These are phyloP conservation scores for Diarsia rubi DNA, from an alignment of 2,888 invertebrate genomes.

Conservation along the genomic window DNA sequence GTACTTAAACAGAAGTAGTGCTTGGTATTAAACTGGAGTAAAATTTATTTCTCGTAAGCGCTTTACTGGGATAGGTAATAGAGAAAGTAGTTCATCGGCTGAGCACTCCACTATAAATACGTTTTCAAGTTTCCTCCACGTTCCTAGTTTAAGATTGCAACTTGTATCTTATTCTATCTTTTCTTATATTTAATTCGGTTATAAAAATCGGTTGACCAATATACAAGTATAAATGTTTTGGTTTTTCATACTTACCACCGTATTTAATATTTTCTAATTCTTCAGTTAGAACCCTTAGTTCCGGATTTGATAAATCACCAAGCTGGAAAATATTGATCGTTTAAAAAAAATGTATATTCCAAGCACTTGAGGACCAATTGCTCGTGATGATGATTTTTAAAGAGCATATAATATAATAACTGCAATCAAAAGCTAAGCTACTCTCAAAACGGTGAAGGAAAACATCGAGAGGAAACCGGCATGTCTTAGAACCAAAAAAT, in stretches of 20 bases:
- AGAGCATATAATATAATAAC: not conserved
- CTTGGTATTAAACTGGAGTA: conserved; percentile 27
- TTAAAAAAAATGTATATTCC: not conserved
- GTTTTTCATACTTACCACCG: conserved; percentile 92
- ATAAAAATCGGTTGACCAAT: not conserved
- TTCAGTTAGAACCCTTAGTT: conserved; percentile 97
- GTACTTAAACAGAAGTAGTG: conserved; percentile 15
- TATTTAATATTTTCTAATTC: conserved; percentile 97
- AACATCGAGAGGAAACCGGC: no score
- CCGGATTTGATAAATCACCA: conserved; percentile 97
- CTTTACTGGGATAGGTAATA: conserved; percentile 45
- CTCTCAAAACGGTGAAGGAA: no score
- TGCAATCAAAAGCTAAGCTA: not conserved
- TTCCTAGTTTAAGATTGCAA: conserved; percentile 17
- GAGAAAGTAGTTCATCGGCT: conserved; percentile 44
- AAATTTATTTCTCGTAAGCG: conserved; percentile 65
- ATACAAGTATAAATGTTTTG: not conserved
- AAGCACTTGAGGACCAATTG: not conserved
- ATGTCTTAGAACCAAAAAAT: no score
- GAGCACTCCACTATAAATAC: conserved; percentile 34
- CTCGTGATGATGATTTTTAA: not conserved
- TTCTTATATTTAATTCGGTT: conserved; percentile 6
- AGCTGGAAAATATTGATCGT: conserved; percentile 92
- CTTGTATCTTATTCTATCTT: conserved; percentile 5
- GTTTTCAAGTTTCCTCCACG: conserved; percentile 37